Percentiles rank a stretch among this genome's conserved stretches.
Conservation (phyloP, 2,797 vertebrate genomes). For the Leuciscus waleckii region DNA sequence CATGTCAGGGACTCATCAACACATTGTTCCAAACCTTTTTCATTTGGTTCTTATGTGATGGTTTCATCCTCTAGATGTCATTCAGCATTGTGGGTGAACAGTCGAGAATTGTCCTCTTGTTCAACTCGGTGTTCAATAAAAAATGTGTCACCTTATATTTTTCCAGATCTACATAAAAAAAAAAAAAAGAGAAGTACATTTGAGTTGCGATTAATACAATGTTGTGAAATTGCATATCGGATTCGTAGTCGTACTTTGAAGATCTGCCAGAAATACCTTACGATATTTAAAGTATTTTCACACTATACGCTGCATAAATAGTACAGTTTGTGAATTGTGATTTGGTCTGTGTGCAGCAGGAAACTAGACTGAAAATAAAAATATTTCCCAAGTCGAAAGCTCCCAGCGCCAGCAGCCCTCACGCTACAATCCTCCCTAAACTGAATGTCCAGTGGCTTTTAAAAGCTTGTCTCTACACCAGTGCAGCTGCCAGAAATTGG, state of each 20-base stretch:
- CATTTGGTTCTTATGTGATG: slow-evolving; percentile 45
- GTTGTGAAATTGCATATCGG: background rate
- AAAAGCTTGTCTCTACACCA: slow-evolving; percentile 31
- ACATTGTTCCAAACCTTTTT: slow-evolving; percentile 50
- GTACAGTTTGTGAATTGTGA: background rate
- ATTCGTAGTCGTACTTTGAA: slow-evolving; percentile 2
- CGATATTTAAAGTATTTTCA: background rate
- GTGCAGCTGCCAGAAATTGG: slow-evolving; percentile 26
- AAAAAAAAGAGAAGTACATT: background rate
- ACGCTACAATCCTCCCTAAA: background rate
- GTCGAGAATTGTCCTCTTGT: slow-evolving; percentile 18
- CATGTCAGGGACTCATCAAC: slow-evolving; percentile 45
- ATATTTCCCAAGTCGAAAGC: background rate
- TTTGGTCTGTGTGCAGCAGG: background rate
- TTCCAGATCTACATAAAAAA: slow-evolving; percentile 5
- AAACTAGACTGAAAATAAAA: background rate
- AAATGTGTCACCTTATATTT: slow-evolving; percentile 31
- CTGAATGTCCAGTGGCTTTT: slow-evolving; percentile 7
- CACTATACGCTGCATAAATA: background rate
- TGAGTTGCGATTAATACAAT: background rate
- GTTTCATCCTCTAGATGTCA: slow-evolving; percentile 43
- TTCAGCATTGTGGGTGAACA: slow-evolving; percentile 43
- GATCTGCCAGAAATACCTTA: background rate
- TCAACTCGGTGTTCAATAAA: slow-evolving; percentile 4
- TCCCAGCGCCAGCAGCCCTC: background rate